Evolutionary conservation across 2,888 invertebrate species (phyloP).

Genomic region (Pseudanteris insignis): DNA sequence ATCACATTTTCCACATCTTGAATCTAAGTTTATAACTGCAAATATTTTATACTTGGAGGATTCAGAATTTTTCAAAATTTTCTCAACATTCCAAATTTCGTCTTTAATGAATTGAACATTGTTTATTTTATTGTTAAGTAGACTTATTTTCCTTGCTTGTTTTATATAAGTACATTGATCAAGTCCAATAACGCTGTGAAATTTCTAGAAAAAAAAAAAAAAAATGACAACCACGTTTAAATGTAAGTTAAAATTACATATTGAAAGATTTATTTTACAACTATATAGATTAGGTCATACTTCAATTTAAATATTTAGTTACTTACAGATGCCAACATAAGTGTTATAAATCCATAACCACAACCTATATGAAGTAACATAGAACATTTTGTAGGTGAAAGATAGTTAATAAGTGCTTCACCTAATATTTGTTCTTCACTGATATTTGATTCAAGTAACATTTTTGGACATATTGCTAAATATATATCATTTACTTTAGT

Average conservation of each 20-base stretch:
- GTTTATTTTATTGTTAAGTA: constrained; percentile 7
- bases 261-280: too few species aligned
- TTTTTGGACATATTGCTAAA: constrained; percentile 10
- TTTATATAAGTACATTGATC: constrained; percentile 10
- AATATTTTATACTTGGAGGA: constrained; percentile 1
- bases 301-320: background rate
- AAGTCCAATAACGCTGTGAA: constrained; percentile 10
- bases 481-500: constrained; percentile 3
- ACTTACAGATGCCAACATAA: constrained; percentile 12
- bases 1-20: constrained; percentile 24
- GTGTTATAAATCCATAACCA: constrained; percentile 17
- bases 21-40: constrained; percentile 18
- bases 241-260: too few species aligned
- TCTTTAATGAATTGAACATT: constrained; percentile 8
- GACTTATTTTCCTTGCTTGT: constrained; percentile 9
- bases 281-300: too few species aligned
- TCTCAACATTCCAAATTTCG: constrained; percentile 17
- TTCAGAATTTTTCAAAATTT: constrained; percentile 12
- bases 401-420: constrained; percentile 10
- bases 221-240: too few species aligned
- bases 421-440: constrained; percentile 14
- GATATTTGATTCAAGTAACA: constrained; percentile 7
- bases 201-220: constrained; percentile 12
- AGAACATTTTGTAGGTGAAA: background rate
- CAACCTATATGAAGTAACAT: constrained; percentile 24